Evolutionary conservation across 2,113 vertebrate genomes (phyloP).

Genomic region (Albula goreensis): DNA sequence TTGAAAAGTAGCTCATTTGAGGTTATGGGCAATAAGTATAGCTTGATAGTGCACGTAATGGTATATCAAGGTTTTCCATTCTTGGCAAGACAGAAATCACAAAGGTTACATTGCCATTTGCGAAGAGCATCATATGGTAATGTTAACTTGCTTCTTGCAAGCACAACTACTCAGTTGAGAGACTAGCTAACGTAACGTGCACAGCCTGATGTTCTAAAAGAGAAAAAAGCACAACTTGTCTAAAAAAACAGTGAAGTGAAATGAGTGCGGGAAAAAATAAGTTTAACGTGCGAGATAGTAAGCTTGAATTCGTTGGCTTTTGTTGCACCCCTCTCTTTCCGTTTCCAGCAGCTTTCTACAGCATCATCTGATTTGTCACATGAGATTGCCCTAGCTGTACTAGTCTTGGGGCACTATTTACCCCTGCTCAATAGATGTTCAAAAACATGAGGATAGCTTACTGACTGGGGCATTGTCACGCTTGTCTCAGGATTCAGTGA

Average conservation of each 20-base stretch:
- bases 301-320: not conserved
- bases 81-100: not conserved
- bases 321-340: not conserved
- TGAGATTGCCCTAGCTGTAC: slow-evolving; percentile 33
- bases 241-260: too few relatives aligned
- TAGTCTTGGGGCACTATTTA: slow-evolving; percentile 13
- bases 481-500: not conserved
- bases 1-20: too few relatives aligned
- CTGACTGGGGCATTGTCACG: not conserved
- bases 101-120: not conserved
- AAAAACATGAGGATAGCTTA: not conserved
- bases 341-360: slow-evolving; percentile 31
- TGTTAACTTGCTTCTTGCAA: not conserved
- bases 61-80: not conserved
- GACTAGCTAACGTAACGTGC: not conserved
- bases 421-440: not conserved
- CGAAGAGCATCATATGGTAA: not conserved
- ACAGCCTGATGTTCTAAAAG: too few relatives aligned
- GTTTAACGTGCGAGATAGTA: too few relatives aligned
- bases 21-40: not conserved
- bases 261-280: too few relatives aligned
- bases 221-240: too few relatives aligned
- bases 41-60: not conserved
- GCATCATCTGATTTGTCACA: slow-evolving; percentile 63
- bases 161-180: not conserved